Evolutionary conservation across 2,888 invertebrate species (phyloP).

Genomic region (Miltochrista miniata): DNA sequence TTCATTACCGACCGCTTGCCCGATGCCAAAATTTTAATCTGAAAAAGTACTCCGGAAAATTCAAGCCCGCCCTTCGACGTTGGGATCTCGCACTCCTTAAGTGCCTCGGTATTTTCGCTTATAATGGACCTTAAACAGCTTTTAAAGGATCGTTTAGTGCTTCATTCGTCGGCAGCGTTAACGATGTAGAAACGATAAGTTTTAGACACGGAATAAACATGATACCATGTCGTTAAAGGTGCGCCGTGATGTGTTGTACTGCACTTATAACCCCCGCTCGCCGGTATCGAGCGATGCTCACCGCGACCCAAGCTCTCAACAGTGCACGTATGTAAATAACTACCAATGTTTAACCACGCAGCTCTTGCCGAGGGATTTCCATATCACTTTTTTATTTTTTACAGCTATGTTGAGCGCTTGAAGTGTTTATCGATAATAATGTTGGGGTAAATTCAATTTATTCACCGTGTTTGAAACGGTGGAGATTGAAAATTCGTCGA

Average conservation of each 20-base stretch:
- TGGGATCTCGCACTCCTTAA: slow-evolving; percentile 47
- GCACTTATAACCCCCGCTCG: slow-evolving; percentile 43
- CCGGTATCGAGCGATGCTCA: slow-evolving; percentile 38
- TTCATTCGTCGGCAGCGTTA: slow-evolving; percentile 59
- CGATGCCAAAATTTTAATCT: slow-evolving; percentile 70
- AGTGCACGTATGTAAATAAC: slow-evolving; percentile 36
- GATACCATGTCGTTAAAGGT: slow-evolving; percentile 49
- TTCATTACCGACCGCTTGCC: slow-evolving; percentile 65
- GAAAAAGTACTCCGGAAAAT: slow-evolving; percentile 53
- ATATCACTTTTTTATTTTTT: slow-evolving; percentile 40
- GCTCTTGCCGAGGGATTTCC: slow-evolving; percentile 37
- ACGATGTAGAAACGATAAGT: slow-evolving; percentile 71
- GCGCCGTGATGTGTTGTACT: slow-evolving; percentile 18
- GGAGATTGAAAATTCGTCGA: background rate
- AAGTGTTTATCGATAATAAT: slow-evolving; percentile 50
- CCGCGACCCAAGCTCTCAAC: slow-evolving; percentile 19
- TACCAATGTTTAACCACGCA: slow-evolving; percentile 44
- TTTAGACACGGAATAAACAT: slow-evolving; percentile 60
- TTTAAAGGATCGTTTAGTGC: slow-evolving; percentile 61
- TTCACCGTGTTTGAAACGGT: background rate
- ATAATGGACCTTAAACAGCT: slow-evolving; percentile 69
- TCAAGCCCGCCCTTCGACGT: slow-evolving; percentile 30
- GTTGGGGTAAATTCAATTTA: slow-evolving; percentile 27
- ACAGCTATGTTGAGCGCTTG: slow-evolving; percentile 30
- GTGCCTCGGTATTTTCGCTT: slow-evolving; percentile 57